Evolutionary conservation across 2,113 vertebrate species (phyloP), one percentile per base, ranked within the genome.

Genomic region (Ariopsis seemanni): DNA sequence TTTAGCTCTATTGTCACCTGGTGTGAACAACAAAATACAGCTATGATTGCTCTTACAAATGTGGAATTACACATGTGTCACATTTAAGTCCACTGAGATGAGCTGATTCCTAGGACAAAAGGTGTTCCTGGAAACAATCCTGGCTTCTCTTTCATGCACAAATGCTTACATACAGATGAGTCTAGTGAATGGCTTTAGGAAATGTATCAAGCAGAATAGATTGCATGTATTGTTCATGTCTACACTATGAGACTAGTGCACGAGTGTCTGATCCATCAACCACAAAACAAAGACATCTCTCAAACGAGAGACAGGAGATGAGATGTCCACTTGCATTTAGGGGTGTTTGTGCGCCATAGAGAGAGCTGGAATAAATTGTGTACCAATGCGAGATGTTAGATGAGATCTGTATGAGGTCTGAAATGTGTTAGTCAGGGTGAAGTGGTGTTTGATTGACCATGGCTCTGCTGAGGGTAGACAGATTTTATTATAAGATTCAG

Each of bases 211-310:
- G 18, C 57, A 48, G 10, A 62, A 82, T 6, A 82, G 53, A 82
- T 22, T 82, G 30, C n/a, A 22, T 25, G 30, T 62, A 82, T 82
- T 62, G 57, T 62, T 48, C 4, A 80, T 17, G 52, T 57, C 52
- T 27, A 11, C 7, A 58, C 7, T 20, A 34, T 80, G 78, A 58
- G 79, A 20, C 17, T 14, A 48, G 67, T 50, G 67, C 48, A 55
- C 12, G 55, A 87, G 57, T 67, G 86, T 53, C 30, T 18, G 78
- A 30, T 74, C 77, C n/a, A 67, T 10, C 10, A 9, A 57, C 55
- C 18, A 82, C 27, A 84, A 74, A 71, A 79, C 67, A 82, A 62
- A 30, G 55, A 67, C 77, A 87, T 89, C 67, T 55, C 60, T 78
- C 77, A 63, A 74, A 72, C 57, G 27, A 62, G 12, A 58, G n/a